Evolutionary conservation across 2,113 vertebrate species (phyloP).

Genomic region (Trematomus loennbergii): DNA sequence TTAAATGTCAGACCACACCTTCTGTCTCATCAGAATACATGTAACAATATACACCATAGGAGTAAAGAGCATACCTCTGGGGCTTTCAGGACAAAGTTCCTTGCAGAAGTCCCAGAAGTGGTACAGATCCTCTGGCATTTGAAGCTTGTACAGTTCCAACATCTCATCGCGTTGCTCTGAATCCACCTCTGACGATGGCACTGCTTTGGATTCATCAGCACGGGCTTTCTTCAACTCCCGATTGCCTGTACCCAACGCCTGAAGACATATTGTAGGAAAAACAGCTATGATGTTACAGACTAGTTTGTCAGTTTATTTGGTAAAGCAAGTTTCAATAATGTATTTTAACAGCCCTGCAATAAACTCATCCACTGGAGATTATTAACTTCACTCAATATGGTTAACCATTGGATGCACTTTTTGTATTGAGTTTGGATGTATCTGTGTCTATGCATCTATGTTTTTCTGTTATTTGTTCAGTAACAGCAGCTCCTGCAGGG

Average conservation of each 20-base stretch:
- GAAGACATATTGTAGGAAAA: background rate
- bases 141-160: conserved; percentile 85
- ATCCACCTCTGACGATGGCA: conserved; percentile 41
- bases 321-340: background rate
- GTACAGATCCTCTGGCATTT: conserved; percentile 93
- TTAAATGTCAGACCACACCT: conserved; percentile 15
- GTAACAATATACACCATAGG: background rate
- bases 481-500: background rate
- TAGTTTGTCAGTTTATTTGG: background rate
- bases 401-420: background rate
- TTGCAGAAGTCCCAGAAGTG: conserved; percentile 96
- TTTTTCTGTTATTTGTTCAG: background rate
- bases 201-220: conserved; percentile 40
- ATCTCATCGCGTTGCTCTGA: conserved; percentile 85
- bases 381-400: background rate
- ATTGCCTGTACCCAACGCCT: conserved; percentile 57
- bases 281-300: background rate
- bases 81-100: conserved; percentile 86
- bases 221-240: conserved; percentile 85
- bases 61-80: conserved; percentile 83
- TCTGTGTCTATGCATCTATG: background rate
- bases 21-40: background rate
- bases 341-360: background rate
- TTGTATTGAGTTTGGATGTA: background rate
- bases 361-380: background rate